Base-by-base conservation (phyloP, 2,888 invertebrate genomes). In the Oligia strigilis region DNA sequence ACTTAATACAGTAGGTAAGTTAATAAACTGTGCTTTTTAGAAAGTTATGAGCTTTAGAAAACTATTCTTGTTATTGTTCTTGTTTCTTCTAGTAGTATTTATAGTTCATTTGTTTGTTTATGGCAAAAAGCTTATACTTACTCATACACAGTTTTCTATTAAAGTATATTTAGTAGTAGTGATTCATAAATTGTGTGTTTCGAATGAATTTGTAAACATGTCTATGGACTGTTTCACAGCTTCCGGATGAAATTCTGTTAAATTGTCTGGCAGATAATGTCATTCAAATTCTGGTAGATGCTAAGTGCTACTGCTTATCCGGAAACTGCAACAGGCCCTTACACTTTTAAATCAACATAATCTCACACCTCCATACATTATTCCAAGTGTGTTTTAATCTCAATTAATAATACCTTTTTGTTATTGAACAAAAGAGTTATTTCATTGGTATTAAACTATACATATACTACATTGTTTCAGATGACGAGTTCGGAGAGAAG, bases 401-500 rank as follows among this genome's bases (percentile, higher is more conserved):
- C 40, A 40, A 36, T 36, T 36, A 36, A 36, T 36, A 46, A 9
- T 23, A 13, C 19, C 29, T 43, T 49, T 29, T 60, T 0, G 0
- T 23, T 2, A 62, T n/a, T 8, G 5, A 1, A 13, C 6, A 17
- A 60, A 60, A 19, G 4, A 19, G 11, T 65, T 9, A 46, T 49
- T 79, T 71, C 71, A 1, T 69, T 65, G 40, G 23, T n/a, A 36
- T 19, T 78, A 43, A 71, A 62, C 13, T n/a, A 4, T 1, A 40
- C 2, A 40, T 40, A 23, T 29, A 29, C 29, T 29, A 4, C 9
- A 19, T 97, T 96, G 95, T 98, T 98, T 87, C 98, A 98, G 99
- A 99, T 97, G 99, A 99, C 93, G 99, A 99, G 95, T 99, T 99
- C 90, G 99, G 99, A 0, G 99, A 99, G 96, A 98, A 99, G 94